Conservation (phyloP, 2,888 invertebrate species). For the Epiblema foenella region DNA sequence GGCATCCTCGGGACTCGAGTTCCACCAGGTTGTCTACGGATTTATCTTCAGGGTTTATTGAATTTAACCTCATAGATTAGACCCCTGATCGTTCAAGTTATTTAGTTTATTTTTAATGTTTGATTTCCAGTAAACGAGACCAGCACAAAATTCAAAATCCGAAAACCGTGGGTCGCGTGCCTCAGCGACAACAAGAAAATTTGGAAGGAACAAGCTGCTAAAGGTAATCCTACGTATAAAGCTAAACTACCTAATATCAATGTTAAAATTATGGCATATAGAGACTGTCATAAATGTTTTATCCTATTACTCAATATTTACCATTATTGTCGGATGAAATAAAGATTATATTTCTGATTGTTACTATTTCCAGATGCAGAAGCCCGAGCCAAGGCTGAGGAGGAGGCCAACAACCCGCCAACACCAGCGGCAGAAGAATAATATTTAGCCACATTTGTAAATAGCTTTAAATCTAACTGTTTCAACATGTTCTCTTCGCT, state of each 20-base stretch:
- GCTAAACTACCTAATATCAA: too few species aligned
- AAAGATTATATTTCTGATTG: not conserved
- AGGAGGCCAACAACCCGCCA: conserved; percentile 63
- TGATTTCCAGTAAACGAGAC: conserved; percentile 67
- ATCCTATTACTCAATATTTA: too few species aligned
- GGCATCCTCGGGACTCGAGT: too few species aligned
- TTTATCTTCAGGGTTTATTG: too few species aligned
- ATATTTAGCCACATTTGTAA: conserved; percentile 83
- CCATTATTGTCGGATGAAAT: too few species aligned
- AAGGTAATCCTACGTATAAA: conserved; percentile 74
- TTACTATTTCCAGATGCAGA: conserved; percentile 79
- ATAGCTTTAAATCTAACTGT: conserved; percentile 78
- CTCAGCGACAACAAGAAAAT: conserved; percentile 91
- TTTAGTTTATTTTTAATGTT: not conserved
- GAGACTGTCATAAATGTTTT: too few species aligned
- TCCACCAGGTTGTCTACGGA: too few species aligned
- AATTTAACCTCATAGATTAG: too few species aligned
- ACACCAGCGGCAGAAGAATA: conserved; percentile 77
- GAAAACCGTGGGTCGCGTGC: conserved; percentile 92
- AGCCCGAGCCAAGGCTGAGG: conserved; percentile 80
- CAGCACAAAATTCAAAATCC: conserved; percentile 85
- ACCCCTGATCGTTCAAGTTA: too few species aligned
- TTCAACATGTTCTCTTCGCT: conserved; percentile 74
- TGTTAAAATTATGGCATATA: too few species aligned
- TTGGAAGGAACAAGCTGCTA: conserved; percentile 93